A percentile compares a stretch with the other conserved stretches of the same genome.
These are phyloP conservation scores for Agelastica alni DNA, from an alignment of 2,888 invertebrate genomes.

Conservation along the genomic window DNA sequence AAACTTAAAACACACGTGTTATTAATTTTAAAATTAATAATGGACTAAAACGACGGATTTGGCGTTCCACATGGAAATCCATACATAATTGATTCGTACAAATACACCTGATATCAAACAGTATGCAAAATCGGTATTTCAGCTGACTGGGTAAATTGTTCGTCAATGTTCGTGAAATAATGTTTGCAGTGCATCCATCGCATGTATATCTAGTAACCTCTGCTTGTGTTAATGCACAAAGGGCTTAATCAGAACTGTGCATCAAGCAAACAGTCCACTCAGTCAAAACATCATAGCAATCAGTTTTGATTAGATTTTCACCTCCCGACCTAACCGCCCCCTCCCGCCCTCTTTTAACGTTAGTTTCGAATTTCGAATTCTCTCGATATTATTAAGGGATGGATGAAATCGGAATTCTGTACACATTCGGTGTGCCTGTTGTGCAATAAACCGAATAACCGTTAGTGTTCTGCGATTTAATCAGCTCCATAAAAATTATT, in stretches of 20 bases:
- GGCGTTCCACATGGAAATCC: slow-evolving; percentile 8
- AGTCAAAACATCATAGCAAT: slow-evolving; percentile 58
- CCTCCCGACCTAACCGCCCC: slow-evolving; percentile 39
- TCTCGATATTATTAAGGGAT: slow-evolving; percentile 28
- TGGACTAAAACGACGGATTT: too few relatives aligned
- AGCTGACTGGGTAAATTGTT: slow-evolving; percentile 46
- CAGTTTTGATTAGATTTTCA: slow-evolving; percentile 57
- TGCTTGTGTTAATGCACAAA: slow-evolving; percentile 50
- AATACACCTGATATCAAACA: slow-evolving; percentile 25
- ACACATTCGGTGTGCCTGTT: slow-evolving; percentile 24
- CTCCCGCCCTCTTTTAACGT: slow-evolving; percentile 35
- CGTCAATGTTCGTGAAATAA: slow-evolving; percentile 46
- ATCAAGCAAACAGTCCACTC: slow-evolving; percentile 52
- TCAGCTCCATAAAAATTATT: too few relatives aligned
- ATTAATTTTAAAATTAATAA: too few relatives aligned
- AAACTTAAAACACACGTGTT: too few relatives aligned
- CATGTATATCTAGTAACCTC: slow-evolving; percentile 48
- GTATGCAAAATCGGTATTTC: slow-evolving; percentile 34
- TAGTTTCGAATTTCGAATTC: slow-evolving; percentile 27
- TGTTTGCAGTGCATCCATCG: slow-evolving; percentile 43
- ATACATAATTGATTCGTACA: slow-evolving; percentile 19
- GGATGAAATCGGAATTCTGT: slow-evolving; percentile 34
- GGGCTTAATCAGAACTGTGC: slow-evolving; percentile 50
- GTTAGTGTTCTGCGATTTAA: not conserved
- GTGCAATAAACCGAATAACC: slow-evolving; percentile 4